Percentiles rank a stretch among this genome's conserved stretches.
Evolutionary conservation across 2,797 vertebrate genomes (phyloP).

Genomic region (Glossophaga mutica): DNA sequence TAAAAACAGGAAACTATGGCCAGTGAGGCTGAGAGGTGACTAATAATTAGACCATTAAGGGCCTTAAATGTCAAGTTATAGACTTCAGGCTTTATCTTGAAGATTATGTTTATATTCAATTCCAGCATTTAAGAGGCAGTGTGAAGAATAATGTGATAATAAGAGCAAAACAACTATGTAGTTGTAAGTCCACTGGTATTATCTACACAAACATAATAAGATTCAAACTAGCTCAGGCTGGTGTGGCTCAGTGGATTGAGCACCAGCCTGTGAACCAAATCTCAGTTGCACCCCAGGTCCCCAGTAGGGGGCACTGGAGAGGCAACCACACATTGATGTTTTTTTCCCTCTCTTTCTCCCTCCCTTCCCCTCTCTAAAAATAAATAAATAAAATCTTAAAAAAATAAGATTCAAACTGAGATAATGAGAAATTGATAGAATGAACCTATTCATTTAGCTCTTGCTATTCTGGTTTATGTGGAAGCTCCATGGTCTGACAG

Average conservation of each 20-base stretch:
- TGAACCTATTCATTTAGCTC: background rate
- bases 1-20: background rate
- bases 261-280: too few species aligned
- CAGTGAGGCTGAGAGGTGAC: background rate
- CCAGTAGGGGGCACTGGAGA: too few species aligned
- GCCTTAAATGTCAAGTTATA: background rate
- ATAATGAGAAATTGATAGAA: background rate
- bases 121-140: background rate
- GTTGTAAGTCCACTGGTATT: background rate
- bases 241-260: too few species aligned
- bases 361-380: too few species aligned
- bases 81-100: background rate
- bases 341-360: too few species aligned
- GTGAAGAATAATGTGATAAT: background rate
- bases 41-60: background rate
- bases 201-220: background rate
- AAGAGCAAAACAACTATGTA: background rate
- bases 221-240: background rate
- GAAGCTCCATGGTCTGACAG: background rate
- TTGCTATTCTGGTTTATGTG: background rate
- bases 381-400: too few species aligned
- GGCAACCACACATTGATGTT: too few species aligned
- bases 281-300: too few species aligned
- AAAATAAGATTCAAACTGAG: background rate
- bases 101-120: background rate